Base-by-base conservation (phyloP, 2,888 invertebrate species). In the Nomada ruficornis region DNA sequence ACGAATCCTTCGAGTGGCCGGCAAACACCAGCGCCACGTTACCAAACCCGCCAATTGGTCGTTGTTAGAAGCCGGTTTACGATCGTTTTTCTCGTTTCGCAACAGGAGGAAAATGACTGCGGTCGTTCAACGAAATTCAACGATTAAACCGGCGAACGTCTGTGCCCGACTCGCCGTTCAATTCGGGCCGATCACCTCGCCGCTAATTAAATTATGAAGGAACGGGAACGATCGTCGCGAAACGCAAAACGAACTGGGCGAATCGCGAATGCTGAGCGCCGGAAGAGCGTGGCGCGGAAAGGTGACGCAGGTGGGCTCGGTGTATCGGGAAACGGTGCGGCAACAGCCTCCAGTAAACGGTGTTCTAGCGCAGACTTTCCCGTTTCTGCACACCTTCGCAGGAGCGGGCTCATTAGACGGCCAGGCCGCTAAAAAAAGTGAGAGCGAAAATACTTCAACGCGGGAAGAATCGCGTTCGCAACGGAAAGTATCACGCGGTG, bases 361-460 rank as follows among this genome's bases (percentile, higher is more conserved):
- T 50, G n/a, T 70, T 82, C 67, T 70, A 71, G 26, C 63, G 42
- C 54, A 3, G 55, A 62, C 65, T 87, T 80, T 87, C 70, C 77
- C 67, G 65, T 82, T 87, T 87, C 75, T 80, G 57, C 60, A 18
- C 65, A n/a, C 20, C 54, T 63, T 73, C 63, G 69, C 57, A 54
- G 63, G 75, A 69, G 55, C 60, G 15, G 76, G 77, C 85, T 83
- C 83, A 77, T 87, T 86, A 86, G 67, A 64, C 74, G 57, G 76
- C 67, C 62, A 44, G 64, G 26, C 72, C 67, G 74, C 20, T n/a
- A 69, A 63, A 80, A 84, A 78, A 86, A 84, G 84, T 77, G 84
- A 86, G 84, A 86, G 82, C 70, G 71, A 77, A 77, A 67, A 73
- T 72, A 63, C 57, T 78, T 69, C 80, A 55, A 55, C 18, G 67